Evolutionary conservation across 1,140 invertebrate species (phyloP), one percentile per base, ranked within the genome.

Genomic region (Tetragnatha versicolor): DNA sequence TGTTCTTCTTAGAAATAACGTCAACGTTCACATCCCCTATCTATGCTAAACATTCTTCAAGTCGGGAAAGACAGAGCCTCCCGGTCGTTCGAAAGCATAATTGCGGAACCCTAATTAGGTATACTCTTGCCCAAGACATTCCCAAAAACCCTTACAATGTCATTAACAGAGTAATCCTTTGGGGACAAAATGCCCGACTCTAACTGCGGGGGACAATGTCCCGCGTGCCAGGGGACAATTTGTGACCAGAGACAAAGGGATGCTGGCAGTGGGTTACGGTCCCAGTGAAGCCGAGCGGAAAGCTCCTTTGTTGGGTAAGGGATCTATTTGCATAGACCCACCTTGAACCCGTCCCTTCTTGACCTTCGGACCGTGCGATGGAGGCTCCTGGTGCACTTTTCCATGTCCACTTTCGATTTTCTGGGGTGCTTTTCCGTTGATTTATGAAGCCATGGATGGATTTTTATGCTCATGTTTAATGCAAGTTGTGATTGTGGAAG

Each of bases 251-350:
- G 31, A 55, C 51, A 55, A 55, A 55, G 51, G 31, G 20, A 55
- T 55, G 51, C 27, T 47, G 42, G 51, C 20, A 55, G 51, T 55
- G 22, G 51, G 51, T 55, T 55, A 55, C 51, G 51, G 31, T 55
- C 31, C 27, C 51, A 55, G 51, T 31, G 51, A 29, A 55, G 27
- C 51, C 51, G 25, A 55, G 27, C 51, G 51, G 51, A 55, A 55
- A 55, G 10, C 17, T 27, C 31, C 31, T 20, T 9, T 14, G 27
- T 55, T 55, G 51, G 51, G 51, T 29, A 55, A 55, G 10, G 51
- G 25, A 17, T 31, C 6, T 25, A 55, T 55, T 55, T 55, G 51
- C 51, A 55, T 55, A 25, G 51, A 25, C 17, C 31, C 45, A 20
- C 45, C 45, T 47, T 47, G 45, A 47, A 47, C 45, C 22, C 45